These are phyloP conservation scores for Beris morrisii DNA, from an alignment of 2,888 invertebrate species.

Conservation along the genomic window DNA sequence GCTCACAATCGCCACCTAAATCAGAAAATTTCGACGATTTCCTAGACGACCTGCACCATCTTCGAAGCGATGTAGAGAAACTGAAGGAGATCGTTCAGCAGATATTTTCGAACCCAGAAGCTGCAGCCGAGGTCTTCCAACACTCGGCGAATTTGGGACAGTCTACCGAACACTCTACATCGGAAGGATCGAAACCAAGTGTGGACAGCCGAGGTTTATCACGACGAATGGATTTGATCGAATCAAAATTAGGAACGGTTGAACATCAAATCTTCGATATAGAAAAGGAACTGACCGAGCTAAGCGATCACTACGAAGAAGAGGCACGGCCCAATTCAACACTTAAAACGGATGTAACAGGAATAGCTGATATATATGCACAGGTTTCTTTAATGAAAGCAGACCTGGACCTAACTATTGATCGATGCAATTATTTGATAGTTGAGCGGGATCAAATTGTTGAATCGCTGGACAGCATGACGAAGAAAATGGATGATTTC, in stretches of 20 bases:
- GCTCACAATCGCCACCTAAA: neutral
- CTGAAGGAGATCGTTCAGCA: constrained; percentile 23
- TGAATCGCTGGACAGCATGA: constrained; percentile 7
- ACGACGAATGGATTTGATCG: constrained; percentile 28
- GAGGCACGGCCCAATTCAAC: constrained; percentile 35
- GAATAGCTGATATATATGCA: constrained; percentile 16
- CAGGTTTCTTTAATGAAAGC: constrained; percentile 16
- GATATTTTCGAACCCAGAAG: neutral
- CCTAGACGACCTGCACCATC: constrained; percentile 30
- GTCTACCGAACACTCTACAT: too few relatives aligned
- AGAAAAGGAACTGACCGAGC: constrained; percentile 27
- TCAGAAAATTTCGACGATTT: neutral
- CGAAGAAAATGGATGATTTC: constrained; percentile 49
- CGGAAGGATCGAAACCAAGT: neutral
- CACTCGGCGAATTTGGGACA: too few relatives aligned
- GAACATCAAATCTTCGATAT: constrained; percentile 32
- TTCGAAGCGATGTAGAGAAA: constrained; percentile 35
- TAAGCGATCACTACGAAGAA: constrained; percentile 18
- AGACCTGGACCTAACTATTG: constrained; percentile 6
- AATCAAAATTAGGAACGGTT: constrained; percentile 29
- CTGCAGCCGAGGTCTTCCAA: too few relatives aligned
- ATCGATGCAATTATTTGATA: constrained; percentile 7
- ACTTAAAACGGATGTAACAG: constrained; percentile 38
- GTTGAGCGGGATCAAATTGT: constrained; percentile 18
- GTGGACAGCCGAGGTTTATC: constrained; percentile 2